These are phyloP conservation scores for Epistrophella euchroma DNA, from an alignment of 2,888 invertebrate genomes.

Conservation along the genomic window DNA sequence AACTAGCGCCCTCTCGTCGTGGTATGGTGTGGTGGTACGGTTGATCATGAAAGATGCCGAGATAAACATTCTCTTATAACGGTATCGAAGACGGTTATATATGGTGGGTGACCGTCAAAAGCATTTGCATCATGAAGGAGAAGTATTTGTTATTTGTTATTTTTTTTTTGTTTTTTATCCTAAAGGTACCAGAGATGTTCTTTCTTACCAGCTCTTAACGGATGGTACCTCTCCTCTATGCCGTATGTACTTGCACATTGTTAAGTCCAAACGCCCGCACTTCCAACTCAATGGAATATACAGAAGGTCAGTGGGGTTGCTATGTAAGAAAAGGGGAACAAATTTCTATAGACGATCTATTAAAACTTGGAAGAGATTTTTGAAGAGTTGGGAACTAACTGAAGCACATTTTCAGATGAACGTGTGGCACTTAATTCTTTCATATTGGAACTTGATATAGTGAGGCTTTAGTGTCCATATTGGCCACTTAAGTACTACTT, in stretches of 20 bases:
- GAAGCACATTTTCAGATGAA: background rate
- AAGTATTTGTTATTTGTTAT: slow-evolving; percentile 6
- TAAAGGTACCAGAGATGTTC: background rate
- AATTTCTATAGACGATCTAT: background rate
- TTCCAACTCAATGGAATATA: slow-evolving; percentile 1
- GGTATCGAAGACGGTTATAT: slow-evolving; percentile 33
- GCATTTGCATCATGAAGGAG: slow-evolving; percentile 47
- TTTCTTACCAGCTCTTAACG: background rate
- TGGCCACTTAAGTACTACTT: too few relatives aligned
- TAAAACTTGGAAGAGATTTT: background rate
- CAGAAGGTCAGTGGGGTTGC: background rate
- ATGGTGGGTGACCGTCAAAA: slow-evolving; percentile 27
- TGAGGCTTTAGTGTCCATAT: too few relatives aligned
- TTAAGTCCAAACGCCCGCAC: slow-evolving; percentile 10
- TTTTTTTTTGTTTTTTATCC: background rate
- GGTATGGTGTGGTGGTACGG: slow-evolving; percentile 6
- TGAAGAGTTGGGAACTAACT: background rate
- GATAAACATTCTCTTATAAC: slow-evolving; percentile 73
- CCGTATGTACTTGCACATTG: background rate
- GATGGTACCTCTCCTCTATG: background rate
- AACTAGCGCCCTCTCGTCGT: slow-evolving; percentile 22
- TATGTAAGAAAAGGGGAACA: background rate
- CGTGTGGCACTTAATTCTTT: too few relatives aligned
- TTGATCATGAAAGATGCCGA: slow-evolving; percentile 62
- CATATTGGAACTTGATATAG: too few relatives aligned